These are phyloP conservation scores for Drosophila sp. DNA, from an alignment of 1,140 invertebrate genomes.

Conservation along the genomic window DNA sequence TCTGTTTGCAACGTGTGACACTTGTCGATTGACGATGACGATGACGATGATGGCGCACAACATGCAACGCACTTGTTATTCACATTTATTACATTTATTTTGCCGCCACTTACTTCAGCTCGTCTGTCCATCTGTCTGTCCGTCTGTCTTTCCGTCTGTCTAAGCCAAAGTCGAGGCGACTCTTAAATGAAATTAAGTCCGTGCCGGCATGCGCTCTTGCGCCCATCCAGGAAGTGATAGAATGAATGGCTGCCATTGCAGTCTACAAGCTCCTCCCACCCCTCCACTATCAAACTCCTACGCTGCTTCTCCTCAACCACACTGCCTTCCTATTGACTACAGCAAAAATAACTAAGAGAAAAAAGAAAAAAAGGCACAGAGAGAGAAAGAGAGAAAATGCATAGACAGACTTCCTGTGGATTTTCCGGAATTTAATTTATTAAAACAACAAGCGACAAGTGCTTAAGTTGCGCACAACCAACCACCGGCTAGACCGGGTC, in stretches of 20 bases:
- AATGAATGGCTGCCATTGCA: slow-evolving; percentile 71
- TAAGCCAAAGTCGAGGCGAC: slow-evolving; percentile 35
- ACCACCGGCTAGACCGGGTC: background rate
- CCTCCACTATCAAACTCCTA: background rate
- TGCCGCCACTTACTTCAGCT: slow-evolving; percentile 26
- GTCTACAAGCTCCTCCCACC: background rate
- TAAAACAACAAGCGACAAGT: slow-evolving; percentile 73
- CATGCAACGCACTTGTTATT: slow-evolving; percentile 18
- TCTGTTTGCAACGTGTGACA: slow-evolving; percentile 16
- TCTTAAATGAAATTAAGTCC: slow-evolving; percentile 79
- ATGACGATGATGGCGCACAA: background rate
- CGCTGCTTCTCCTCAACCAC: background rate
- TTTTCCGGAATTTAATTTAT: slow-evolving; percentile 84
- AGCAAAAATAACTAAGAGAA: slow-evolving; percentile 7
- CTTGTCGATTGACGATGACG: slow-evolving; percentile 2
- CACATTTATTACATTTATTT: slow-evolving; percentile 66
- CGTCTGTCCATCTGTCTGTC: background rate
- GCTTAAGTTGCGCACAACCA: slow-evolving; percentile 23
- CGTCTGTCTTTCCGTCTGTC: background rate
- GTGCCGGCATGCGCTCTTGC: slow-evolving; percentile 71
- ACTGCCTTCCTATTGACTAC: slow-evolving; percentile 1
- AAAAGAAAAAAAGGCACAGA: background rate
- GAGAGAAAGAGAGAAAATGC: slow-evolving; percentile 38
- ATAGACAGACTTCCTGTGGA: slow-evolving; percentile 83
- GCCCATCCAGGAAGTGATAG: slow-evolving; percentile 72